Evolutionary conservation across 2,888 invertebrate species (phyloP).

Genomic region (Drosophila fungiperda): DNA sequence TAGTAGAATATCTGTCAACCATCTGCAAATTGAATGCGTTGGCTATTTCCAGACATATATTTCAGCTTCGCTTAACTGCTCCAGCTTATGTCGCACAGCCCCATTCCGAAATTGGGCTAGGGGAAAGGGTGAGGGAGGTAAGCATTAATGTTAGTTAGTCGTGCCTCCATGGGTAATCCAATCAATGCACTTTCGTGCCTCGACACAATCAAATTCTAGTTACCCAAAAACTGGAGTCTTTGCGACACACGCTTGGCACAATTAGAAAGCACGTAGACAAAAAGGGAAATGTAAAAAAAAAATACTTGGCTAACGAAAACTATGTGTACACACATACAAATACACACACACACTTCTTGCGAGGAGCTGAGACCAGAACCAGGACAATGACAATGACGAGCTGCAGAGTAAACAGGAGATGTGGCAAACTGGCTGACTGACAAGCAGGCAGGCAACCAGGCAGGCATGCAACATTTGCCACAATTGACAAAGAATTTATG

Average conservation of each 20-base stretch:
- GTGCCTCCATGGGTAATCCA: conserved; percentile 56
- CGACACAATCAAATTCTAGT: conserved; percentile 76
- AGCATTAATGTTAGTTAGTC: conserved; percentile 12
- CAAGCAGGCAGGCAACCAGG: conserved; percentile 6
- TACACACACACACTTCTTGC: conserved; percentile 15
- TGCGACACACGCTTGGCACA: conserved; percentile 49
- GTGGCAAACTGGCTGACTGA: conserved; percentile 29
- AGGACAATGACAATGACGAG: conserved; percentile 55
- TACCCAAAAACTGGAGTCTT: conserved; percentile 60
- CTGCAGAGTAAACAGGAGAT: conserved; percentile 35
- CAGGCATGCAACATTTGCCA: conserved; percentile 62
- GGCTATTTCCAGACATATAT: conserved; percentile 19
- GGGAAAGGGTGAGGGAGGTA: neutral
- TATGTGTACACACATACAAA: conserved; percentile 27
- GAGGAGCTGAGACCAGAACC: conserved; percentile 25
- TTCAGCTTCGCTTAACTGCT: conserved; percentile 4
- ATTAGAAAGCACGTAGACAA: conserved; percentile 54
- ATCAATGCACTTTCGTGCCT: conserved; percentile 71
- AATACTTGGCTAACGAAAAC: conserved; percentile 28
- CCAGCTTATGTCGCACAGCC: conserved; percentile 27
- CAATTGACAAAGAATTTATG: conserved; percentile 79
- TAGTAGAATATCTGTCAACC: conserved; percentile 17
- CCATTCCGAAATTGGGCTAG: conserved; percentile 25
- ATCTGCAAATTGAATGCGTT: conserved; percentile 11
- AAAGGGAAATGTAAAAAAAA: conserved; percentile 30